Evolutionary conservation across 2,797 vertebrate species (phyloP), one percentile per base, ranked within the genome.

Genomic region (Vipera latastei): DNA sequence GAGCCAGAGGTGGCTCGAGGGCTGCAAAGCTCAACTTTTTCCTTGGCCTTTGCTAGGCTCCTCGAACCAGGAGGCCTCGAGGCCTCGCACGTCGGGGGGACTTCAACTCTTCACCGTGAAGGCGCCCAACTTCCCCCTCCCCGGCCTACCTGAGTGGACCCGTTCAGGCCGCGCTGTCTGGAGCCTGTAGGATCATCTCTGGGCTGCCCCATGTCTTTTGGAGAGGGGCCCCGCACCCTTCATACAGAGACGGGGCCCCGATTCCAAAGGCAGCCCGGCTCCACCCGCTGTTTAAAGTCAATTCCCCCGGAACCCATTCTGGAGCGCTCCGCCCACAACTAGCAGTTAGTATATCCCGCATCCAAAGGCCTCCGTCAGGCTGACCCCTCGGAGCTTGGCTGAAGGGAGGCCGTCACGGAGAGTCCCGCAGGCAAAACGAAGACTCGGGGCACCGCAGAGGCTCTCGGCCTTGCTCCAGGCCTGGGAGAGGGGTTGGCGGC

Each of bases 371-470:
- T 32, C 6, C 4, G 20, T 7, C n/a, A 6, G n/a, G 22, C 13
- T 9, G 25, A n/a, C 25, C 38, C 48, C 63, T 32, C 13, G 51
- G 28, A n/a, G 92, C 32, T 25, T 44, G 55, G 92, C 56, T 18
- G 86, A 28, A 51, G 28, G 28, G 26, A 90, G 69, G 48, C 48
- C 20, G 20, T 93, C 92, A 93, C 2, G 92, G 92, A 11, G 92
- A 93, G 86, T 93, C 90, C 86, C 86, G 65, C 51, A 93, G 86
- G 51, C 90, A 61, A 56, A 93, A 91, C 26, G 92, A 5, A 0
- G 92, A 25, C 32, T 57, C 38, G 4, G 61, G 44, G 63, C 88
- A 38, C 78, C 90, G 78, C 38, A 60, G 44, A 26, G 65, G 14
- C 25, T 93, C 92, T 44, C 86, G 78, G 65, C 48, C 51, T 63